phyloP scores from a whole-genome alignment of 2,888 invertebrate species.

The Sycophila texana region DNA sequence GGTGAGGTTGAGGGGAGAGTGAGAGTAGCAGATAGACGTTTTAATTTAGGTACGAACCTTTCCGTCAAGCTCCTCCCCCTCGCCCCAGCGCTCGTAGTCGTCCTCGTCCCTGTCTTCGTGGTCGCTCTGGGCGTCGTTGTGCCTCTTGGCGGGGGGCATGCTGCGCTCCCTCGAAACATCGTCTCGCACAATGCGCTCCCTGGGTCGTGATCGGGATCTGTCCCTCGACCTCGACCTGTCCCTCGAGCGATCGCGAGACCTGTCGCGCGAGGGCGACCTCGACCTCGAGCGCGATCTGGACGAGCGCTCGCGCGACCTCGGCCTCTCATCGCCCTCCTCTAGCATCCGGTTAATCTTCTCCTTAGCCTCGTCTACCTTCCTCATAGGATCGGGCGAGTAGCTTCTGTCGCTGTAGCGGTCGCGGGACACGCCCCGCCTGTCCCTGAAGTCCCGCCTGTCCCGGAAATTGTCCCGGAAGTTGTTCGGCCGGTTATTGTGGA shows the following conservation, averaged over 20 bases:
- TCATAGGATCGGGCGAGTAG: constrained; percentile 77
- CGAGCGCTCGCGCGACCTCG: constrained; percentile 78
- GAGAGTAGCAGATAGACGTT: background rate
- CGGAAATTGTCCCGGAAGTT: constrained; percentile 82
- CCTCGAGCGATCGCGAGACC: background rate
- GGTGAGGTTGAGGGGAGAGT: background rate
- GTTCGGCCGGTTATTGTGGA: constrained; percentile 73
- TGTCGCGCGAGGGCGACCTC: constrained; percentile 12
- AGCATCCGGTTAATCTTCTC: constrained; percentile 80
- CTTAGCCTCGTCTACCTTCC: constrained; percentile 77
- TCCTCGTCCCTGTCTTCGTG: constrained; percentile 78
- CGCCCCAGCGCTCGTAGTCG: constrained; percentile 65
- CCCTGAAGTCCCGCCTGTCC: constrained; percentile 81
- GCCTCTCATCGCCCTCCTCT: constrained; percentile 71
- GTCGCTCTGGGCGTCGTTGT: constrained; percentile 79
- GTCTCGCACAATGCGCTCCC: constrained; percentile 8
- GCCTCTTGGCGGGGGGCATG: constrained; percentile 70
- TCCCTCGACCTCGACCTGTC: constrained; percentile 27
- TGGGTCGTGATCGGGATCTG: constrained; percentile 18
- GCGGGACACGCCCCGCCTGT: constrained; percentile 78
- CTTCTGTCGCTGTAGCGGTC: constrained; percentile 77
- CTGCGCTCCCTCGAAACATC: constrained; percentile 4
- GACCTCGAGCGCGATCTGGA: constrained; percentile 18
- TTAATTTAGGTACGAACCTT: constrained; percentile 49
- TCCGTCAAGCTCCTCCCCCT: constrained; percentile 43